These are phyloP conservation scores for Hippocampus barbouri DNA, from an alignment of 2,113 vertebrate species.

Conservation along the genomic window DNA sequence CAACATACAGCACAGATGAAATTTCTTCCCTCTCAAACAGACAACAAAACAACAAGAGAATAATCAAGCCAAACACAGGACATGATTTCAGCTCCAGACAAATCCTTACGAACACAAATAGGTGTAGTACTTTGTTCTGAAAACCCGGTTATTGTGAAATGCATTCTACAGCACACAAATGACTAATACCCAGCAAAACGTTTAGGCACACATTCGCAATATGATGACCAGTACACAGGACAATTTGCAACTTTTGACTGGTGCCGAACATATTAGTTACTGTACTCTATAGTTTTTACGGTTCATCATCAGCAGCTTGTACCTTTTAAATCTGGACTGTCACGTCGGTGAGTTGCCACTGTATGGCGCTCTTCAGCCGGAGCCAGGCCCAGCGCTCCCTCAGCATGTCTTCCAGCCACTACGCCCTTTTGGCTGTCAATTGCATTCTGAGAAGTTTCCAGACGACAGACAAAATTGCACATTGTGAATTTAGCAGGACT, in stretches of 20 bases:
- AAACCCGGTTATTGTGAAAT: not conserved
- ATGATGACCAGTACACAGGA: not conserved
- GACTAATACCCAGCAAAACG: not conserved
- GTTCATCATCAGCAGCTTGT: not conserved
- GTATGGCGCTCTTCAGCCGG: conserved; percentile 61
- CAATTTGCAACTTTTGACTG: not conserved
- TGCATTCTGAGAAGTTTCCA: conserved; percentile 40
- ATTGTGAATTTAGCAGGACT: not conserved
- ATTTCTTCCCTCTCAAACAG: too few relatives aligned
- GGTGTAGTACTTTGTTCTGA: not conserved
- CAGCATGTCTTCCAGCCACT: conserved; percentile 23
- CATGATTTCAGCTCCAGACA: not conserved
- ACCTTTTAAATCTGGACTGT: conserved; percentile 70
- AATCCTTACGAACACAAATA: not conserved
- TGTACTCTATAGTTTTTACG: too few relatives aligned
- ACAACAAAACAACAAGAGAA: not conserved
- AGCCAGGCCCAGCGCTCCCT: conserved; percentile 30
- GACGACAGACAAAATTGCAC: not conserved
- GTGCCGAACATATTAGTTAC: not conserved
- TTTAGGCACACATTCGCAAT: not conserved
- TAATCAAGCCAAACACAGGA: not conserved
- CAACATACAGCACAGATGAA: too few relatives aligned
- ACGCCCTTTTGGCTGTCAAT: conserved; percentile 38
- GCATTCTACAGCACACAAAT: not conserved
- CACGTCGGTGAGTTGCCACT: conserved; percentile 52